Percentiles rank a stretch among this genome's conserved stretches.
These are phyloP conservation scores for Drosophila koepferae DNA, from an alignment of 2,888 invertebrate genomes.

Conservation along the genomic window DNA sequence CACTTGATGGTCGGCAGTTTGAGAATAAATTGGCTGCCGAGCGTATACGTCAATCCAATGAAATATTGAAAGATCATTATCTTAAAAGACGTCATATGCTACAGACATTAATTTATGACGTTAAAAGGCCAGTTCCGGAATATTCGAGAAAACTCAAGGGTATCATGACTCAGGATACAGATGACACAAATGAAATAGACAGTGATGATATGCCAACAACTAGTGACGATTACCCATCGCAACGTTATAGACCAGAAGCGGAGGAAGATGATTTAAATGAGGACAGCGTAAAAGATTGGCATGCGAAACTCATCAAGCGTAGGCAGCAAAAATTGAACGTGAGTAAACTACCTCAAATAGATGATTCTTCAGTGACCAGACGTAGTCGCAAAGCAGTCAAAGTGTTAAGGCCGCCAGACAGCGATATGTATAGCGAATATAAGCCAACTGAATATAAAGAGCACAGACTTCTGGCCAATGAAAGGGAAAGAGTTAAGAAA, in stretches of 20 bases:
- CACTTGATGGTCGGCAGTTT: neutral
- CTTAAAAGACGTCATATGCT: constrained; percentile 15
- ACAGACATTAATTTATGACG: neutral
- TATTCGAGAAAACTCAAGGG: constrained; percentile 22
- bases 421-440: neutral
- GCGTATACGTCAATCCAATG: constrained; percentile 27
- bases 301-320: constrained; percentile 9
- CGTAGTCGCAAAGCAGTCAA: constrained; percentile 1
- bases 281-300: constrained; percentile 8
- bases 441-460: neutral
- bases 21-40: constrained; percentile 20
- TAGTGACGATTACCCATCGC: neutral
- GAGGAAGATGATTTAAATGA: neutral
- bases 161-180: constrained; percentile 16
- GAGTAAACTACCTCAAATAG: neutral
- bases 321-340: neutral
- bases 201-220: neutral
- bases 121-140: neutral
- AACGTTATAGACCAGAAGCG: neutral
- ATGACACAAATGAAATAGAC: neutral
- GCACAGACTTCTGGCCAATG: neutral
- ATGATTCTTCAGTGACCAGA: neutral
- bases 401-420: neutral
- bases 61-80: constrained; percentile 32
- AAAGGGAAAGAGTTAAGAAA: neutral